These are phyloP conservation scores for Byasa hedistus DNA, from an alignment of 2,888 invertebrate species.

Conservation along the genomic window DNA sequence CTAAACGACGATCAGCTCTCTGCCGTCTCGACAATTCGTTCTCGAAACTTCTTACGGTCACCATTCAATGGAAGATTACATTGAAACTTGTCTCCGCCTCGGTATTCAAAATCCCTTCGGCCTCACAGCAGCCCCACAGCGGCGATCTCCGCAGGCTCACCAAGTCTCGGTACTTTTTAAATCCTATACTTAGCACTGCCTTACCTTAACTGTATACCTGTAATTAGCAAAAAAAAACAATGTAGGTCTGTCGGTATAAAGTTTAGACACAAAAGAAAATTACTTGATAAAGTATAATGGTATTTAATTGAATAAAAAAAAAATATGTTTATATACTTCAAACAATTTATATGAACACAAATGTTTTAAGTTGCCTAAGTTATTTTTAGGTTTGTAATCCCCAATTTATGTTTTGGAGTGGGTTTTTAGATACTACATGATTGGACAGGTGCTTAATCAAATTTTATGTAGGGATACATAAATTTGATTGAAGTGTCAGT, in stretches of 20 bases:
- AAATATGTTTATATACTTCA: no score
- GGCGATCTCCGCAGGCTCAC: constrained; percentile 66
- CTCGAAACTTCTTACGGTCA: constrained; percentile 63
- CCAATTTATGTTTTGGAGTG: neutral
- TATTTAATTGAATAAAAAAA: no score
- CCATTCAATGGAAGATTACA: constrained; percentile 63
- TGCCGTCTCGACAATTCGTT: constrained; percentile 60
- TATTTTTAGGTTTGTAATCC: neutral
- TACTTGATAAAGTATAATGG: no score
- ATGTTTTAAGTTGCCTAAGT: neutral
- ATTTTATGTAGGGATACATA: neutral
- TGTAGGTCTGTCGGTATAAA: constrained; percentile 49
- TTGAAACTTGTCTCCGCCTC: constrained; percentile 58
- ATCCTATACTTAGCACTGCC: constrained; percentile 75
- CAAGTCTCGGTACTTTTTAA: constrained; percentile 77
- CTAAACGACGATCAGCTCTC: constrained; percentile 55
- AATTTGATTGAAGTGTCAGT: neutral
- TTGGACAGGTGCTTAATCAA: neutral
- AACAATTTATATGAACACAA: neutral
- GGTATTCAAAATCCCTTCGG: constrained; percentile 61
- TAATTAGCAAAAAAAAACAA: constrained; percentile 30
- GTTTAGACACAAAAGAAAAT: no score
- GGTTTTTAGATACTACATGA: neutral
- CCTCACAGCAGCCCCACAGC: constrained; percentile 71
- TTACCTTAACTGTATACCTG: constrained; percentile 52